Conservation (phyloP, 2,113 vertebrate genomes). For the Leptodactylus fuscus region DNA sequence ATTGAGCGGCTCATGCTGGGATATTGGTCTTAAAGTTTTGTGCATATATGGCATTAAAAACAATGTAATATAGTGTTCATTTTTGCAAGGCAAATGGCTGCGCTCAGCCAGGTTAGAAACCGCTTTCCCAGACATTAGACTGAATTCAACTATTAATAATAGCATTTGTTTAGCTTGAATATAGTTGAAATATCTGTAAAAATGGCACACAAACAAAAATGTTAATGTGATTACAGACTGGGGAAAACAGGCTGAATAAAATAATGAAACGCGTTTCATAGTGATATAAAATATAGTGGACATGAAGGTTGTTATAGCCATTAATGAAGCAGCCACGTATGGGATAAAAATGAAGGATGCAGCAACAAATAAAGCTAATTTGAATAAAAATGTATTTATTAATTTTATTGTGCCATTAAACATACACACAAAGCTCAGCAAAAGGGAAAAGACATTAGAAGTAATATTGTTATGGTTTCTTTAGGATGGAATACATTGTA, state of each 20-base stretch:
- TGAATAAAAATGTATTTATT: conserved; percentile 48
- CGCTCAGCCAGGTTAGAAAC: neutral
- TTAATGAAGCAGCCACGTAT: conserved; percentile 9
- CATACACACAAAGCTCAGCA: neutral
- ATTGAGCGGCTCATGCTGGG: conserved; percentile 22
- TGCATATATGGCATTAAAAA: conserved; percentile 36
- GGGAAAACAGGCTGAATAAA: conserved; percentile 41
- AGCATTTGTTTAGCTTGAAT: conserved; percentile 16
- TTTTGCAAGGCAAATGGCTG: conserved; percentile 25
- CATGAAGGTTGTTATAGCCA: conserved; percentile 36
- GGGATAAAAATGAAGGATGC: conserved; percentile 28
- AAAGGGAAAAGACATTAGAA: neutral
- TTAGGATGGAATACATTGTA: neutral
- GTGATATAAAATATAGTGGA: conserved; percentile 14
- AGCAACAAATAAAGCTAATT: conserved; percentile 17
- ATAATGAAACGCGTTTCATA: conserved; percentile 19
- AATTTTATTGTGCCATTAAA: conserved; percentile 24
- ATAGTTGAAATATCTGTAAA: conserved; percentile 18
- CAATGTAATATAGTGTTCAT: conserved; percentile 21
- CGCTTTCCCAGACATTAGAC: neutral
- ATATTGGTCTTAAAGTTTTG: conserved; percentile 51
- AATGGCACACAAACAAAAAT: conserved; percentile 43
- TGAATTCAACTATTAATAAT: conserved; percentile 24
- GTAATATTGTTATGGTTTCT: conserved; percentile 11
- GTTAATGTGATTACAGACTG: conserved; percentile 39